Percentiles rank a stretch among this genome's conserved stretches.
These are phyloP conservation scores for Metaphire vulgaris DNA, from an alignment of 1,140 invertebrate genomes.

Conservation along the genomic window DNA sequence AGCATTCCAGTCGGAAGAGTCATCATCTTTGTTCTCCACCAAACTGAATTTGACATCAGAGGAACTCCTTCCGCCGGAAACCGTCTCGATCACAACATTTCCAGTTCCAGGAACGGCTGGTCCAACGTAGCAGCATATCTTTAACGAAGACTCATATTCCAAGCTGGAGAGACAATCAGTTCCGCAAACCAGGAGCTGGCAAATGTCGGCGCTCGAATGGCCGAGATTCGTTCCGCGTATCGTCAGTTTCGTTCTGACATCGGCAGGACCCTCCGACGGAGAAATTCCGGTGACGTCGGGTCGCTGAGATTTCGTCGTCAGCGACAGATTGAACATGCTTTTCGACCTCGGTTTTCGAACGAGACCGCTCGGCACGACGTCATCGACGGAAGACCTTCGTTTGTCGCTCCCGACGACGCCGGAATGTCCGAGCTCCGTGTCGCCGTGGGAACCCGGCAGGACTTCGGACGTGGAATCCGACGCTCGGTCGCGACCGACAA, in stretches of 20 bases:
- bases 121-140: constrained; percentile 41
- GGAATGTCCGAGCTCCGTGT: neutral
- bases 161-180: constrained; percentile 41
- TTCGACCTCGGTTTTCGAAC: neutral
- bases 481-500: neutral
- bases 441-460: neutral
- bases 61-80: constrained; percentile 40
- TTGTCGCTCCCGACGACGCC: too few species aligned
- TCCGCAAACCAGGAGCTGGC: constrained; percentile 39
- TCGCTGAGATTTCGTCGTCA: neutral
- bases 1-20: neutral
- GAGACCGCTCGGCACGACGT: too few species aligned
- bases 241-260: constrained; percentile 38
- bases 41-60: neutral
- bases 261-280: constrained; percentile 37
- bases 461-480: neutral
- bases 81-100: constrained; percentile 42
- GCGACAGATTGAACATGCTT: neutral
- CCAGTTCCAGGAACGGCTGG: constrained; percentile 39
- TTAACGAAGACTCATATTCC: constrained; percentile 43
- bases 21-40: neutral
- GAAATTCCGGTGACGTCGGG: constrained; percentile 40
- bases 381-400: too few species aligned
- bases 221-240: constrained; percentile 44
- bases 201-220: constrained; percentile 40